phyloP scores from a whole-genome alignment of 2,113 vertebrate genomes.

The Pteruthius melanotis region DNA sequence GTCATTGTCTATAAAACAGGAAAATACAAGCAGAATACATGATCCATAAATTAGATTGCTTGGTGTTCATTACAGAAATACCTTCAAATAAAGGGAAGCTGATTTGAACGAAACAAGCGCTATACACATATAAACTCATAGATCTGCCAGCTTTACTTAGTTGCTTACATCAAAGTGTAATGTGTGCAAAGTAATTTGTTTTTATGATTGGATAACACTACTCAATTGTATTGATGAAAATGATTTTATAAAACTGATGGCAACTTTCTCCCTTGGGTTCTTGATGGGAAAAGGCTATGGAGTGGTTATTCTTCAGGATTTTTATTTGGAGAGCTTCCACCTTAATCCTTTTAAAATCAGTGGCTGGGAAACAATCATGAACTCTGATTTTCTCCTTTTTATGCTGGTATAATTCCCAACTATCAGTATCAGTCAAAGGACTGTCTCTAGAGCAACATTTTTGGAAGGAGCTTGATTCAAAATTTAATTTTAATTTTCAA shows the following conservation, averaged over 20 bases:
- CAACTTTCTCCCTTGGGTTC: not conserved
- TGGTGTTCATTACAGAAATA: not conserved
- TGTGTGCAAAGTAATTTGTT: not conserved
- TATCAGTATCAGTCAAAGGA: not conserved
- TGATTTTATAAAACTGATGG: not conserved
- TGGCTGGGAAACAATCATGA: not conserved
- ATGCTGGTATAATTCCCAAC: not conserved
- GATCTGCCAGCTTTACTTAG: not conserved
- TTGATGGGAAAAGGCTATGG: not conserved
- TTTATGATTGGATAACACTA: not conserved
- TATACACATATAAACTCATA: not conserved
- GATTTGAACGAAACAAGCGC: not conserved
- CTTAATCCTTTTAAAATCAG: not conserved
- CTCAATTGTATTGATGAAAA: not conserved
- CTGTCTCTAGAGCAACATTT: not conserved
- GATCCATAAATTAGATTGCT: not conserved
- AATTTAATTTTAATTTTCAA: constrained; percentile 3
- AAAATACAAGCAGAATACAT: not conserved
- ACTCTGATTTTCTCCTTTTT: not conserved
- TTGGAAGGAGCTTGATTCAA: not conserved
- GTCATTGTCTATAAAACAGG: not conserved
- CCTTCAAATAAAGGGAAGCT: not conserved
- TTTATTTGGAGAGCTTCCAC: not conserved
- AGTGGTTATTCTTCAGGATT: not conserved
- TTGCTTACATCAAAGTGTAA: not conserved